Evolutionary conservation across 1,140 invertebrate genomes (phyloP), one percentile per base, ranked within the genome.

Genomic region (Elysia chlorotica): DNA sequence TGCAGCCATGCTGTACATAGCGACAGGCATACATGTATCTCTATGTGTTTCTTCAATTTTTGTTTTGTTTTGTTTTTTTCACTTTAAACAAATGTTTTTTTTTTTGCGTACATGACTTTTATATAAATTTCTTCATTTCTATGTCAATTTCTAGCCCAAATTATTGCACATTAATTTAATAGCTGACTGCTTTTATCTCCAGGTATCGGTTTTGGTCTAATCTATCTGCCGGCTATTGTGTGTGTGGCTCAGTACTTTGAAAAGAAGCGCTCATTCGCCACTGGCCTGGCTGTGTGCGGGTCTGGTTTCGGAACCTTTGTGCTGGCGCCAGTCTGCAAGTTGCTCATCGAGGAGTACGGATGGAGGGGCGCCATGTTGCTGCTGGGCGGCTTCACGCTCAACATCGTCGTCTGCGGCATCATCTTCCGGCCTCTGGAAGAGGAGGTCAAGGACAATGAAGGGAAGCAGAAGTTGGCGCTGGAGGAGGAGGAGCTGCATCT

Each of bases 181-280:
- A n/a, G n/a, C n/a, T n/a, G n/a, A n/a, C n/a, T n/a, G n/a, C n/a
- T n/a, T n/a, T n/a, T n/a, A n/a, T n/a, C n/a, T n/a, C 21, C 86
- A 95, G 95, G 95, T 71, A 91, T 96, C 73, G 96, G 95, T 3
- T 92, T 94, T 78, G 95, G 95, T 6, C 90, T 96, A 81, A 93
- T 97, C 77, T 97, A 96, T 88, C 93, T 96, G 41, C 95, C 95
- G 5, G 93, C 95, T n/a, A 94, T 97, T 48, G 92, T 97, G 78
- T 93, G 93, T n/a, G 93, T 95, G 1, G 94, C 94, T 3, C 95
- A 95, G 88, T 97, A 97, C 89, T 97, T 97, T 87, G 95, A 96
- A 87, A 93, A 92, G 88, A 93, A 93, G 90, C 88, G 96, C 63
- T 94, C 95, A 1, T 87, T 97, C 62, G 96, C 96, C 0, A 96